Evolutionary conservation across 2,888 invertebrate genomes (phyloP).

Genomic region (Drosophila niveifrons): DNA sequence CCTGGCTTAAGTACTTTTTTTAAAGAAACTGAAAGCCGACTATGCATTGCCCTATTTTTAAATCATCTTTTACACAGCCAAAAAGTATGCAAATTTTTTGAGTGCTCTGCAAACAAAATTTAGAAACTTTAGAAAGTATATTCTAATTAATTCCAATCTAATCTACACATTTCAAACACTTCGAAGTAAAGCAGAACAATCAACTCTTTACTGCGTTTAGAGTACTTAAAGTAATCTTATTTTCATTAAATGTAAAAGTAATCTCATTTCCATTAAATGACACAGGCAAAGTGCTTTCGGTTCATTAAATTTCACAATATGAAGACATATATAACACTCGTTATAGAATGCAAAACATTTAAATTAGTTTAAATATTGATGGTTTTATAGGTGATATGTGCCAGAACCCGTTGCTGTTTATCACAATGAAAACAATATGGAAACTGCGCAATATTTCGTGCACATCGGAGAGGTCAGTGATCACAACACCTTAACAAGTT

Average conservation of each 20-base stretch:
- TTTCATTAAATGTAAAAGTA: not conserved
- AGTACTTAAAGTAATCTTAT: not conserved
- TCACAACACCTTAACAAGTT: constrained; percentile 37
- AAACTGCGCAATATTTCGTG: constrained; percentile 44
- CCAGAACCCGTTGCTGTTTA: constrained; percentile 20
- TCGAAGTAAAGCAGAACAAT: not conserved
- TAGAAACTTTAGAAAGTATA: no score
- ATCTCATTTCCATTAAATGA: not conserved
- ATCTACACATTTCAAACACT: not conserved
- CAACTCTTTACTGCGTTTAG: not conserved
- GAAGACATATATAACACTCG: not conserved
- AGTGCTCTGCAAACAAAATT: not conserved
- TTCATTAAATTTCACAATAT: not conserved
- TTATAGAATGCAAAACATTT: not conserved
- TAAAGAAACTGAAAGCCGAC: not conserved
- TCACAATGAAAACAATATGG: not conserved
- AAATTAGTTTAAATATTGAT: constrained; percentile 8
- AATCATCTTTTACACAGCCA: not conserved
- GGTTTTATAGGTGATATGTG: not conserved
- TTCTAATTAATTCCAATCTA: not conserved
- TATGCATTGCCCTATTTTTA: not conserved
- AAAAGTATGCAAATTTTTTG: constrained; percentile 20
- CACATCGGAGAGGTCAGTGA: constrained; percentile 45
- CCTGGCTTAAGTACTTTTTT: not conserved
- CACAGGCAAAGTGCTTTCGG: not conserved